Percentiles rank a stretch among this genome's conserved stretches.
Evolutionary conservation across 23 tunicate genomes (phyloP).

Genomic region (Halocynthia roretzi): DNA sequence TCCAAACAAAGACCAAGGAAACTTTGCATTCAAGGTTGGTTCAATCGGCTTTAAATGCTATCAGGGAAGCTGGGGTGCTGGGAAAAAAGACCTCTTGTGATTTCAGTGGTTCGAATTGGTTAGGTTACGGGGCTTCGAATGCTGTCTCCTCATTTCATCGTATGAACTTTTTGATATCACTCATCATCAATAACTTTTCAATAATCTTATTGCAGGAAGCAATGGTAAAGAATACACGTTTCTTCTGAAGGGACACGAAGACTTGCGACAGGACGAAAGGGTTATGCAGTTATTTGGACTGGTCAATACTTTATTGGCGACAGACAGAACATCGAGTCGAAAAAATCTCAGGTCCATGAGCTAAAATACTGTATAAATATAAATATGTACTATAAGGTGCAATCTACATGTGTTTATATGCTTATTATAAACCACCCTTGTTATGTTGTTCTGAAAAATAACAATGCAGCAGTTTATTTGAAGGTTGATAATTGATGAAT

Average conservation of each 20-base stretch:
- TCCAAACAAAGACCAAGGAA: slow-evolving; percentile 97
- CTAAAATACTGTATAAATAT: not conserved
- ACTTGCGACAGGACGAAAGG: slow-evolving; percentile 93
- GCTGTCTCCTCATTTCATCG: not conserved
- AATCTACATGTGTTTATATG: too few species aligned
- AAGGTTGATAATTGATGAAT: too few species aligned
- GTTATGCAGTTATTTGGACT: slow-evolving; percentile 99
- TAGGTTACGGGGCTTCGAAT: not conserved
- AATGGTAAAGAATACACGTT: slow-evolving; percentile 82
- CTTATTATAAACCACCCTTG: too few species aligned
- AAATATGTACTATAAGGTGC: not conserved
- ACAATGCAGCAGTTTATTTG: too few species aligned
- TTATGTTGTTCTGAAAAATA: too few species aligned
- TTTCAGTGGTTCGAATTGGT: too few species aligned
- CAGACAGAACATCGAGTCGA: slow-evolving; percentile 72
- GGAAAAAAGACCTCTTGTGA: too few species aligned
- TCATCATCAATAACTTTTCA: not conserved
- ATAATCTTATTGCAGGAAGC: slow-evolving; percentile 61
- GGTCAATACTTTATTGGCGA: slow-evolving; percentile 77
- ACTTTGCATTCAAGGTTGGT: slow-evolving; percentile 67
- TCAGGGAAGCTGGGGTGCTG: not conserved
- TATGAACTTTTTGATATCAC: not conserved
- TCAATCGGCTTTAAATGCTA: not conserved
- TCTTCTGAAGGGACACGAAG: slow-evolving; percentile 96
- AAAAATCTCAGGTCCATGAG: slow-evolving; percentile 62